Base-by-base conservation (phyloP, 92 coral and sea anemone genomes). In the Phenganax stokvisi region DNA sequence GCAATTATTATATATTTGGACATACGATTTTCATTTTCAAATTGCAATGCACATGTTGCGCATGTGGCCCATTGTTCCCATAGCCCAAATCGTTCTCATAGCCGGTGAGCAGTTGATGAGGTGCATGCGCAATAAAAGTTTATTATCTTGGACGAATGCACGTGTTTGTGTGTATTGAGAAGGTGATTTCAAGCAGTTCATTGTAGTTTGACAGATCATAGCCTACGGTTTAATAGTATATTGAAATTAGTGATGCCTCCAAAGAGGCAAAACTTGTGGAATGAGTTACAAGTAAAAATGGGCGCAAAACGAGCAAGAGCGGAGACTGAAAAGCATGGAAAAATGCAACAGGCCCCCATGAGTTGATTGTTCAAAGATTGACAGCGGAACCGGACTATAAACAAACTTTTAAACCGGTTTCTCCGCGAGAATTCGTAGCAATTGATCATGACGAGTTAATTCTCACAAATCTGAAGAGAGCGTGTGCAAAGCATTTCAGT, bases 331-430 rank as follows among this genome's bases (percentile, higher is more conserved):
- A 59, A 59, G 65, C 65, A 20, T 59, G 65, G 65, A 59, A 59
- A 59, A 13, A 59, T 13, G 15, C 3, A 3, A 59, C 25, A 59
- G 16, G 1, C 65, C 90, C 88, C 79, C 86, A 85, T n/a, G 81
- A 89, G 77, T 59, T 89, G n/a, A 78, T 89, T 67, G 87, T 89
- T 57, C 90, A 89, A 76, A 65, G 86, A 53, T 62, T 89, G 84
- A 74, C 85, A 44, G 85, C 92, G 4, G 87, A 87, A 84, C 87
- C 92, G 17, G 90, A 89, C 80, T 70, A 77, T 74, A 87, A 89
- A 64, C 92, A 87, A 63, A 81, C 82, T 17, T 89, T 73, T 44
- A 56, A 74, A 20, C 90, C 90, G 0, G 85, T 89, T 15, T 83
- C 81, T 60, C 88, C 89, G 12, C 72, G 86, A 79, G 88, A 89